Conservation (phyloP, 2,797 vertebrate genomes). For the Protonibea diacanthus region DNA sequence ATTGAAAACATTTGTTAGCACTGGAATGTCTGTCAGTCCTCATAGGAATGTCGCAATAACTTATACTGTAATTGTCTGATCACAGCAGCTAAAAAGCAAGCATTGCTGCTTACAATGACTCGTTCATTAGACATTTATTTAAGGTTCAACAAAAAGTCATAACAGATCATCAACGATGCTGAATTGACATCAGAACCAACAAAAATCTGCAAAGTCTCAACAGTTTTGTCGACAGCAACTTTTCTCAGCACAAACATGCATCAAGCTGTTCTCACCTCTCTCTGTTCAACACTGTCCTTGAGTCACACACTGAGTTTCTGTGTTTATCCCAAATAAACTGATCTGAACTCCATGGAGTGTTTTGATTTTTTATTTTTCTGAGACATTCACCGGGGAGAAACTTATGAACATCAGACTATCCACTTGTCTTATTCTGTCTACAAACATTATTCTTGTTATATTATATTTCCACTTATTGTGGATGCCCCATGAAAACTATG, state of each 20-base stretch:
- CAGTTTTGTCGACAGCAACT: not conserved
- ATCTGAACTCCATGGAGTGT: not conserved
- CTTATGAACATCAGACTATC: too few relatives aligned
- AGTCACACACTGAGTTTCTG: not conserved
- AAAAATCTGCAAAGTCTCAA: not conserved
- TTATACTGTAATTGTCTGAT: not conserved
- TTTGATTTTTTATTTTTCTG: too few relatives aligned
- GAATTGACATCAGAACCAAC: not conserved
- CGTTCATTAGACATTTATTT: not conserved
- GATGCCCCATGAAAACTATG: too few relatives aligned
- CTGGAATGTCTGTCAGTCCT: slow-evolving; percentile 16
- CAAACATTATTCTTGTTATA: too few relatives aligned
- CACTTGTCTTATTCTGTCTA: too few relatives aligned
- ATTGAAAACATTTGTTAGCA: slow-evolving; percentile 50
- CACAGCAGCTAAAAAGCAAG: too few relatives aligned
- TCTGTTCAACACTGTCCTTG: slow-evolving; percentile 8
- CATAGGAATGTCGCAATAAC: not conserved
- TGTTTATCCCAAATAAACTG: not conserved
- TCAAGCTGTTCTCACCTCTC: not conserved
- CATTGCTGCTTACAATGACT: not conserved
- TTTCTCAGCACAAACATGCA: not conserved
- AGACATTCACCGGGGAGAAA: too few relatives aligned
- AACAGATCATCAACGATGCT: too few relatives aligned
- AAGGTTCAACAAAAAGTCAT: not conserved
- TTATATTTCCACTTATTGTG: too few relatives aligned